phyloP scores from a whole-genome alignment of 2,888 invertebrate genomes.

The Drosophila subquinaria region DNA sequence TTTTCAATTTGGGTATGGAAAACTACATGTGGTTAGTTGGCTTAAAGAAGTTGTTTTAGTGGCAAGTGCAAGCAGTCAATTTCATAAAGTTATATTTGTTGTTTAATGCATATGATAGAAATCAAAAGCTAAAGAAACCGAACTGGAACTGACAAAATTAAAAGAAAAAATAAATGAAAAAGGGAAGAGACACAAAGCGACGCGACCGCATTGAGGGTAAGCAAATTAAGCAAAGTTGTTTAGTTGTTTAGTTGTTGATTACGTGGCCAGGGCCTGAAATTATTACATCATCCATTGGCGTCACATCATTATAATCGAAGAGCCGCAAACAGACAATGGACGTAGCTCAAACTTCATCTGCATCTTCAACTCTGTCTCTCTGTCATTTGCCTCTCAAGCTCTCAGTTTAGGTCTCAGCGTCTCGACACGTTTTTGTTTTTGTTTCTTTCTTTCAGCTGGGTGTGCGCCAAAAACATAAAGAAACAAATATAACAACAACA shows the following conservation, averaged over 20 bases:
- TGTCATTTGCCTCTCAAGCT: conserved; percentile 5
- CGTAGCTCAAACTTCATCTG: conserved; percentile 26
- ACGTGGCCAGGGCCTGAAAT: conserved; percentile 62
- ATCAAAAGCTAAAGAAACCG: conserved; percentile 34
- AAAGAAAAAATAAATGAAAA: background rate
- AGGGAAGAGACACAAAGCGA: conserved; percentile 11
- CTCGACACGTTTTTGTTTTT: conserved; percentile 39
- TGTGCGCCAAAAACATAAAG: conserved; percentile 31
- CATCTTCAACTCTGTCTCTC: conserved; percentile 18
- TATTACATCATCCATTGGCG: conserved; percentile 67
- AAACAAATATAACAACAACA: conserved; percentile 3
- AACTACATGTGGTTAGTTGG: conserved; percentile 15
- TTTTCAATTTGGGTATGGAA: conserved; percentile 25
- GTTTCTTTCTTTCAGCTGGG: conserved; percentile 14
- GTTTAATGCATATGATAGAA: conserved; percentile 25
- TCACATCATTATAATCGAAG: conserved; percentile 76
- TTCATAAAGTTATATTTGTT: conserved; percentile 14
- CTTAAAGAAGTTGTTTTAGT: conserved; percentile 23
- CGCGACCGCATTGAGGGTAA: conserved; percentile 56
- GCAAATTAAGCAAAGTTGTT: conserved; percentile 69
- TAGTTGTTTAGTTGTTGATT: conserved; percentile 51
- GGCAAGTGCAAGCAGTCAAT: conserved; percentile 22
- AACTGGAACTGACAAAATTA: conserved; percentile 21
- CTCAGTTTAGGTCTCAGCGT: conserved; percentile 35
- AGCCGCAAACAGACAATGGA: conserved; percentile 68